These are phyloP conservation scores for Griposia aprilina DNA, from an alignment of 2,888 invertebrate species.

Conservation along the genomic window DNA sequence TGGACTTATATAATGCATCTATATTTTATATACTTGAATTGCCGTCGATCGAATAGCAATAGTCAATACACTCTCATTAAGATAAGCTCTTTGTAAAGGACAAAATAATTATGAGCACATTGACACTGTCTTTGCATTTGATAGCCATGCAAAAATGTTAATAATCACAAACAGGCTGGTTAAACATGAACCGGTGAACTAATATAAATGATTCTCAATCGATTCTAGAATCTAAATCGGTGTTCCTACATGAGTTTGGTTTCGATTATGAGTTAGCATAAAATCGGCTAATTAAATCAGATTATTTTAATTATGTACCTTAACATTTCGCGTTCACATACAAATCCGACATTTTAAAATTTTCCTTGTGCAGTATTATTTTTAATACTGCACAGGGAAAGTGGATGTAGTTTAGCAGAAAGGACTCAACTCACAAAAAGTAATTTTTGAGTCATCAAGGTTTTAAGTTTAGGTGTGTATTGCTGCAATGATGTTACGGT, in stretches of 20 bases:
- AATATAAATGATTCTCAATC: not conserved
- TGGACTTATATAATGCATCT: not conserved
- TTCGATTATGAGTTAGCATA: not conserved
- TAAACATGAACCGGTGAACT: not conserved
- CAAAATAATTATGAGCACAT: constrained; percentile 16
- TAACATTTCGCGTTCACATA: no score
- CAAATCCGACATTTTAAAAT: no score
- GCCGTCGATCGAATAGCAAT: not conserved
- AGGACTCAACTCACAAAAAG: no score
- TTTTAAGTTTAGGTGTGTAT: no score
- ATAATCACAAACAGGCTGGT: not conserved
- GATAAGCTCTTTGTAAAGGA: constrained; percentile 18
- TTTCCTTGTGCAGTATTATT: no score
- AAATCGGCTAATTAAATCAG: not conserved
- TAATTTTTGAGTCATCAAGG: no score
- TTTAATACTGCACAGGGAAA: not conserved
- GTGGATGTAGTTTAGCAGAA: no score
- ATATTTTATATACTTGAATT: not conserved
- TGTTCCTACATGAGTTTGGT: not conserved
- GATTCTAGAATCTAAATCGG: not conserved
- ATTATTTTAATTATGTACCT: no score
- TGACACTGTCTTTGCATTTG: constrained; percentile 11
- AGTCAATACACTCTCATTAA: not conserved
- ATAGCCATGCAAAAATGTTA: constrained; percentile 16
- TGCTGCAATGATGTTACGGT: no score